These are phyloP conservation scores for Cephus pygmeus DNA, from an alignment of 2,888 invertebrate genomes.

Conservation along the genomic window DNA sequence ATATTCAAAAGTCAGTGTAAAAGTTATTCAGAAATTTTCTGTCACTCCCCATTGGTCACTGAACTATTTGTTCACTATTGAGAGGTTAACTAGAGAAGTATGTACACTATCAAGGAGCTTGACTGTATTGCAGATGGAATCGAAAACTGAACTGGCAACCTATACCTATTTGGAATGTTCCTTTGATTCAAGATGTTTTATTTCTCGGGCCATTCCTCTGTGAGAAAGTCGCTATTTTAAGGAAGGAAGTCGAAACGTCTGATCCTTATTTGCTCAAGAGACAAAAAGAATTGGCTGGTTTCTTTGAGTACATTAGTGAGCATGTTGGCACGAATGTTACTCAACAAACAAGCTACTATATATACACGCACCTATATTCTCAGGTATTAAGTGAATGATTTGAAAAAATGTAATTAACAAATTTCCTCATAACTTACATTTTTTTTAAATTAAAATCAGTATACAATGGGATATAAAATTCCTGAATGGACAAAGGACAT, in stretches of 20 bases:
- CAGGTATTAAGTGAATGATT: slow-evolving; percentile 5
- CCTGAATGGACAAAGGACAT: too few species aligned
- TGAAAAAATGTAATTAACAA: too few species aligned
- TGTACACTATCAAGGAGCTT: too few species aligned
- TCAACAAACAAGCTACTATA: background rate
- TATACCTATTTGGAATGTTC: slow-evolving; percentile 9
- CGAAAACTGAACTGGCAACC: slow-evolving; percentile 24
- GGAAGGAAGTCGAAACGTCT: background rate
- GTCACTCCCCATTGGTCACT: too few species aligned
- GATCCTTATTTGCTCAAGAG: slow-evolving; percentile 1
- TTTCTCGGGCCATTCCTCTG: background rate
- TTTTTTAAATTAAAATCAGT: too few species aligned
- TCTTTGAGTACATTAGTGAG: slow-evolving; percentile 7
- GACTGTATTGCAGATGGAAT: slow-evolving; percentile 19
- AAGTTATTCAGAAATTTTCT: background rate
- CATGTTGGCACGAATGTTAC: slow-evolving; percentile 17
- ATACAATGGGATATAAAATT: too few species aligned
- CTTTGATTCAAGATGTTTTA: background rate
- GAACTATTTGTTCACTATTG: too few species aligned
- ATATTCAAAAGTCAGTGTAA: slow-evolving; percentile 17
- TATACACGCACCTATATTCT: slow-evolving; percentile 10
- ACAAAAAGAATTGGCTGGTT: background rate
- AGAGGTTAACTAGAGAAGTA: too few species aligned
- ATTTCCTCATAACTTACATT: too few species aligned
- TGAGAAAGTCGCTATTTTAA: background rate